A percentile compares a stretch with the other conserved stretches of the same genome.
These are phyloP conservation scores for Misgurnus anguillicaudatus DNA, from an alignment of 2,113 vertebrate genomes.

Conservation along the genomic window DNA sequence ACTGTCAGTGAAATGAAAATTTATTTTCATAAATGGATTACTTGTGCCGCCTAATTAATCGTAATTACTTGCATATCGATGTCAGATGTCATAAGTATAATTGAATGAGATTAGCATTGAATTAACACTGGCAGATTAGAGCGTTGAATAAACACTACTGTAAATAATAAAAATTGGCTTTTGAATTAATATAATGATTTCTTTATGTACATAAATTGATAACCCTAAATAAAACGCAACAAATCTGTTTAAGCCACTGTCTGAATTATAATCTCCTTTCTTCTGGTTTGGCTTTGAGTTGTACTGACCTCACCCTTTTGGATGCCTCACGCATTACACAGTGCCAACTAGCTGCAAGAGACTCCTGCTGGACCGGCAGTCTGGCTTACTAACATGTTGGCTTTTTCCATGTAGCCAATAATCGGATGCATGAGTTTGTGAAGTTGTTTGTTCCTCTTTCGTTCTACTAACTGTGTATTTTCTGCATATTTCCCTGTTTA, in stretches of 20 bases:
- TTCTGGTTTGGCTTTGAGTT: constrained; percentile 40
- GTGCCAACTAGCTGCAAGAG: constrained; percentile 40
- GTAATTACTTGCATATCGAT: too few relatives aligned
- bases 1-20: too few relatives aligned
- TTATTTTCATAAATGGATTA: too few relatives aligned
- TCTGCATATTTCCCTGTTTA: neutral
- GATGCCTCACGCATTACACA: constrained; percentile 18
- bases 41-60: too few relatives aligned
- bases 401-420: constrained; percentile 44
- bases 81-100: too few relatives aligned
- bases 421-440: constrained; percentile 58
- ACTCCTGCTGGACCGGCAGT: constrained; percentile 2
- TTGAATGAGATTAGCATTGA: too few relatives aligned
- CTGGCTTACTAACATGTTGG: constrained; percentile 47
- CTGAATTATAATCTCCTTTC: constrained; percentile 7
- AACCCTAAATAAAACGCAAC: neutral
- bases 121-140: too few relatives aligned
- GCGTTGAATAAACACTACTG: too few relatives aligned
- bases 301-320: constrained; percentile 25
- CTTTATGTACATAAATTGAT: too few relatives aligned
- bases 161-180: too few relatives aligned
- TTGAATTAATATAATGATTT: too few relatives aligned
- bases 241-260: neutral
- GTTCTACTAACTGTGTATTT: constrained; percentile 49
- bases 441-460: constrained; percentile 38